Conservation (phyloP, 1,140 invertebrate genomes). For the Anastatus disparis region DNA sequence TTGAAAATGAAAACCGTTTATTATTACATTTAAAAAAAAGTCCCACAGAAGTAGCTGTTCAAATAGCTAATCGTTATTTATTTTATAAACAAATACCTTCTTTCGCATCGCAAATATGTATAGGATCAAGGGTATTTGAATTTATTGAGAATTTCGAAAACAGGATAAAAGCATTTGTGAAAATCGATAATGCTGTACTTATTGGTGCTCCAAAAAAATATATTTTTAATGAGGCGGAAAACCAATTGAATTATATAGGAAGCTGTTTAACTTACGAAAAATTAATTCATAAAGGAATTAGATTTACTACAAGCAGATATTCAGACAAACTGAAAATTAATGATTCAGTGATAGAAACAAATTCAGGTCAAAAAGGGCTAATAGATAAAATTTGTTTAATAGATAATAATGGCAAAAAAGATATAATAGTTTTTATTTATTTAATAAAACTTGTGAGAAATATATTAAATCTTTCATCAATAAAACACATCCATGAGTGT, state of each 20-base stretch:
- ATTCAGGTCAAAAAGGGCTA: constrained; percentile 5
- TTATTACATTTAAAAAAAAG: constrained; percentile 37
- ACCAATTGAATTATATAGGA: neutral
- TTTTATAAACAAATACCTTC: constrained; percentile 24
- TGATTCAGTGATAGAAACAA: constrained; percentile 23
- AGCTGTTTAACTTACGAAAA: constrained; percentile 19
- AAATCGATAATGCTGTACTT: neutral
- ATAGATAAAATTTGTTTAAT: constrained; percentile 16
- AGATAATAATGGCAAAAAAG: neutral
- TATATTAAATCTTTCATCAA: neutral
- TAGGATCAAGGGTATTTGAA: constrained; percentile 16
- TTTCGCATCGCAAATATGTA: neutral
- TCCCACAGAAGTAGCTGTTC: constrained; percentile 6
- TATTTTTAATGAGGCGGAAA: constrained; percentile 11
- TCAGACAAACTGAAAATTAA: constrained; percentile 30
- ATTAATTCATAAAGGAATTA: constrained; percentile 24
- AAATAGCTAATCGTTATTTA: constrained; percentile 37
- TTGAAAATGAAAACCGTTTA: constrained; percentile 40
- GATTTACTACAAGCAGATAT: constrained; percentile 29
- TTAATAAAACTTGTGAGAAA: neutral
- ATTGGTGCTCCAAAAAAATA: constrained; percentile 7
- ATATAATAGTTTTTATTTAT: constrained; percentile 19
- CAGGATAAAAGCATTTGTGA: neutral
- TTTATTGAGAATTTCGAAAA: constrained; percentile 34
- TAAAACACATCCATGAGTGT: neutral